Evolutionary conservation across 2,797 vertebrate species (phyloP).

Genomic region (Cirrhinus mrigala): DNA sequence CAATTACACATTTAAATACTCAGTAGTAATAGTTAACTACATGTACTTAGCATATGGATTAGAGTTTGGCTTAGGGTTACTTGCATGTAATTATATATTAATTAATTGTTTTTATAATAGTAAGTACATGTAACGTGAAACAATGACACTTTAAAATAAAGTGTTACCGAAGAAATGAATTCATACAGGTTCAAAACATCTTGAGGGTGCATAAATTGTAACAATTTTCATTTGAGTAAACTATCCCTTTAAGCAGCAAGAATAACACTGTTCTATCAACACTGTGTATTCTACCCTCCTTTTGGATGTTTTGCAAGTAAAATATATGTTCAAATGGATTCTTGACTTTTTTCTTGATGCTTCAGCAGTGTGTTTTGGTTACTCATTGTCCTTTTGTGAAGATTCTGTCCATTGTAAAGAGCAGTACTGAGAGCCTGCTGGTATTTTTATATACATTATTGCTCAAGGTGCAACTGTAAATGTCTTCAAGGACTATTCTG

Average conservation of each 20-base stretch:
- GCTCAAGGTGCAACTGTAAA: neutral
- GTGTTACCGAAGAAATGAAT: neutral
- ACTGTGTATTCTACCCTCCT: neutral
- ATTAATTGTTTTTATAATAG: too few relatives aligned
- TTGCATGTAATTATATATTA: too few relatives aligned
- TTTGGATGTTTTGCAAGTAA: conserved; percentile 39
- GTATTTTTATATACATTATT: neutral
- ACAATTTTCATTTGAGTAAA: neutral
- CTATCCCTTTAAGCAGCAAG: neutral
- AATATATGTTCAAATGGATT: neutral
- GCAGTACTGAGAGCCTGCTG: neutral
- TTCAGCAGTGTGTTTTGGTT: neutral
- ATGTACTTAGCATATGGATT: too few relatives aligned
- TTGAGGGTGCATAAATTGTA: neutral
- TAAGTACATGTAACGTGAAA: too few relatives aligned
- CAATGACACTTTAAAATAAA: too few relatives aligned
- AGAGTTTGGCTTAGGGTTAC: too few relatives aligned
- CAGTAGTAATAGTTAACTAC: too few relatives aligned
- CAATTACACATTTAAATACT: too few relatives aligned
- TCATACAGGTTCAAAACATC: neutral
- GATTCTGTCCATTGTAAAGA: too few relatives aligned
- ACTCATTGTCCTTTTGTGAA: neutral
- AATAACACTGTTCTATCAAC: neutral
- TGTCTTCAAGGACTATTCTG: neutral
- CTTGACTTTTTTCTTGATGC: neutral